Base-by-base conservation (phyloP, 2,797 vertebrate species). In the Myotis myotis region DNA sequence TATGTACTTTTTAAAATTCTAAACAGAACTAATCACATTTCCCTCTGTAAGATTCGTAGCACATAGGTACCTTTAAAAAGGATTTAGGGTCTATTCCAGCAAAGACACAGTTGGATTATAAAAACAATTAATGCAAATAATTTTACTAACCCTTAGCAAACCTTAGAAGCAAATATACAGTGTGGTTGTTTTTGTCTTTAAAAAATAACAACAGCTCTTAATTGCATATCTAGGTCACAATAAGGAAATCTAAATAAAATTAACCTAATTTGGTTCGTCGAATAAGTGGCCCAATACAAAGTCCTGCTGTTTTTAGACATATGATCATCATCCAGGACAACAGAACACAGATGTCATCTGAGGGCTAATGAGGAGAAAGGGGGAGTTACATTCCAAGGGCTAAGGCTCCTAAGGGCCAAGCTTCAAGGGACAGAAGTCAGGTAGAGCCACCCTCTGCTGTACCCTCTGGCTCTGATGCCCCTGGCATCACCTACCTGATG, bases 221-320 rank as follows among this genome's bases (percentile, higher is more conserved):
- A 55, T 81, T 87, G 89, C 19, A 74, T 60, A 78, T 38, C 38
- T 75, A 74, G 17, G 25, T 89, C 44, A 89, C 30, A 66, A 20
- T 23, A n/a, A 88, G 25, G 16, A 80, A 92, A 81, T 47, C 36
- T 74, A 94, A 87, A 74, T 96, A 85, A 91, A 80, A 87, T 71
- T 78, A 94, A 82, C 47, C 36, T 75, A 53, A 85, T 80, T 62
- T 75, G 53, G 10, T 57, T 80, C 89, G 49, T 55, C 41, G 53
- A 74, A 76, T 71, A 90, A 83, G 10, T 49, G 71, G 10, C 23
- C 44, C 44, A 36, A 92, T 16, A 75, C 85, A 87, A 95, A 79
- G 20, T 41, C 25, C 38, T 81, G 19, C 7, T 8, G 4, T 49
- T 91, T 30, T 66, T 25, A 78, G 11, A 90, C 25, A 41, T 49